Conservation (phyloP, 2,888 invertebrate genomes). For the Aplocera efformata region DNA sequence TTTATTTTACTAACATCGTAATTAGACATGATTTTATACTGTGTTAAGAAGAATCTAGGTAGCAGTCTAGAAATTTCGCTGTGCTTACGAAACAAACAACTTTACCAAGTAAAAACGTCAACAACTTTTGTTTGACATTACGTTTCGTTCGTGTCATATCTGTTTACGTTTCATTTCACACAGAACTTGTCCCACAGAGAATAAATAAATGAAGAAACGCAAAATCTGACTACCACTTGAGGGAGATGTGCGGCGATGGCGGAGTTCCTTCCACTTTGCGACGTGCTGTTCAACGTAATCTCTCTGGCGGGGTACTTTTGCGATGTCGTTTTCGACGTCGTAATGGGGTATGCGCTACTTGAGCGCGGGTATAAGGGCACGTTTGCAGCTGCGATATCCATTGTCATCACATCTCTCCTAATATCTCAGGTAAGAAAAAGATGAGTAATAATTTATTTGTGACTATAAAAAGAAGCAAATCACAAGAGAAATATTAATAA, state of each 20-base stretch:
- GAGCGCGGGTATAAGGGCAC: slow-evolving; percentile 83
- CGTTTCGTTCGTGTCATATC: slow-evolving; percentile 23
- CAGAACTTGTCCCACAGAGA: slow-evolving; percentile 27
- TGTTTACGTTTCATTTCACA: slow-evolving; percentile 24
- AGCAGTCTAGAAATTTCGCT: too few relatives aligned
- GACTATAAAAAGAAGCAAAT: too few relatives aligned
- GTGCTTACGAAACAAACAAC: too few relatives aligned
- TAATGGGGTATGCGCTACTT: slow-evolving; percentile 91
- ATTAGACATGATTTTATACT: slow-evolving; percentile 49
- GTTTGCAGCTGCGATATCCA: slow-evolving; percentile 84
- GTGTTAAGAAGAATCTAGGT: slow-evolving; percentile 1
- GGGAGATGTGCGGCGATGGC: slow-evolving; percentile 79
- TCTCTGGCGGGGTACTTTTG: slow-evolving; percentile 94
- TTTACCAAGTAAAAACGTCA: slow-evolving; percentile 1
- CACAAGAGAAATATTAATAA: too few relatives aligned
- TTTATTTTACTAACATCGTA: slow-evolving; percentile 76
- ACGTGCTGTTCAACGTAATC: slow-evolving; percentile 94
- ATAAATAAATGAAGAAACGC: slow-evolving; percentile 30
- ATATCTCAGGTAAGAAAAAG: slow-evolving; percentile 83
- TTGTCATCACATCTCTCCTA: slow-evolving; percentile 86
- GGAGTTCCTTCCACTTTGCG: slow-evolving; percentile 94
- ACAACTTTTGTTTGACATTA: slow-evolving; percentile 3
- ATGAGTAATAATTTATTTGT: not conserved
- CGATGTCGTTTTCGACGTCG: slow-evolving; percentile 93
- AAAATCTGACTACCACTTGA: slow-evolving; percentile 30